A percentile compares a stretch with the other conserved stretches of the same genome.
These are phyloP conservation scores for Marronus borbonicus DNA, from an alignment of 2,888 invertebrate genomes.

Conservation along the genomic window DNA sequence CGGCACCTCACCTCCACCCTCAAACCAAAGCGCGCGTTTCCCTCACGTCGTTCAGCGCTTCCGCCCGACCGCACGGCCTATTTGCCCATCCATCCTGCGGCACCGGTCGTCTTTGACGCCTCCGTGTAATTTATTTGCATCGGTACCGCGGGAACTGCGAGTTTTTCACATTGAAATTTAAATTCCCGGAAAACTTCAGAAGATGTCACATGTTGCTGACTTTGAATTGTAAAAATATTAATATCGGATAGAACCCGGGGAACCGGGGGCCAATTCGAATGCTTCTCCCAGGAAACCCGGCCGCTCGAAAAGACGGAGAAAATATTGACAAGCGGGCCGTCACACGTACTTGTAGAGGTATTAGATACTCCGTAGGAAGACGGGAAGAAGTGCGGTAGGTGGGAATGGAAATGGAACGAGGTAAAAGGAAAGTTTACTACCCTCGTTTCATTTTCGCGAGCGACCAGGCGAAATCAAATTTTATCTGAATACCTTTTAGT, in stretches of 20 bases:
- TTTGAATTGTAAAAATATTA: constrained; percentile 51
- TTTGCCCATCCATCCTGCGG: constrained; percentile 26
- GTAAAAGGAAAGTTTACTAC: constrained; percentile 5
- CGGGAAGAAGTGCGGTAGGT: not conserved
- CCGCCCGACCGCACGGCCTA: constrained; percentile 27
- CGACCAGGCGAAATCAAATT: constrained; percentile 11
- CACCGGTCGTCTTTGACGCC: constrained; percentile 34
- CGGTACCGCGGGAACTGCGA: not conserved
- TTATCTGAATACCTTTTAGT: constrained; percentile 20
- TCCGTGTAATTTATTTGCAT: constrained; percentile 41
- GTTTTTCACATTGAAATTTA: constrained; percentile 45
- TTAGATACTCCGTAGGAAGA: not conserved
- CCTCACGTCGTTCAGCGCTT: constrained; percentile 9
- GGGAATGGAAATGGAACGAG: not conserved
- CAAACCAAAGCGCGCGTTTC: not conserved
- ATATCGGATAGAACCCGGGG: constrained; percentile 19
- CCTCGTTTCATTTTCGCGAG: constrained; percentile 14
- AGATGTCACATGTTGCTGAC: constrained; percentile 47
- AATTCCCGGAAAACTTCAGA: constrained; percentile 44
- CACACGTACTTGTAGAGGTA: not conserved
- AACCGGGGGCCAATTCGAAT: not conserved
- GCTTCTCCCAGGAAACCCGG: not conserved
- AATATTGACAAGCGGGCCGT: constrained; percentile 8
- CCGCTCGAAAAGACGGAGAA: not conserved
- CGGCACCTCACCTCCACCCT: not conserved